A percentile compares a stretch with the other conserved stretches of the same genome.
phyloP scores from a whole-genome alignment of 1,140 invertebrate species.

The Hirudo medicinalis region DNA sequence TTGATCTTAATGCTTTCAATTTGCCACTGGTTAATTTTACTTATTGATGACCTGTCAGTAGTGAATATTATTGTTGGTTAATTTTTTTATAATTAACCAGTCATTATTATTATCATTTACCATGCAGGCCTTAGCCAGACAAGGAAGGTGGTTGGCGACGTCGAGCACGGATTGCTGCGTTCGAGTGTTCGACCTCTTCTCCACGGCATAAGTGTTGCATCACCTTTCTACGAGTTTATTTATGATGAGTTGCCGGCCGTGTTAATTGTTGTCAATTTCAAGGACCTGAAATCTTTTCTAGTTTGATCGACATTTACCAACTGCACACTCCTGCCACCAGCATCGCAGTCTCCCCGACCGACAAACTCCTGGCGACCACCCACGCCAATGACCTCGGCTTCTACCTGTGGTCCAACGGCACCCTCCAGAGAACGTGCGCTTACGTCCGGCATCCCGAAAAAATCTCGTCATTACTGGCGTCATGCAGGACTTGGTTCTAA shows the following conservation, averaged over 20 bases:
- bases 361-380: slow-evolving; percentile 73
- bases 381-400: slow-evolving; percentile 78
- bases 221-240: too few species aligned
- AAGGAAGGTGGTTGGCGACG: neutral
- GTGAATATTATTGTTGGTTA: too few species aligned
- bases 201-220: neutral
- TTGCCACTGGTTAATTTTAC: too few species aligned
- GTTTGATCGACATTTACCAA: slow-evolving; percentile 37
- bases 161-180: slow-evolving; percentile 9
- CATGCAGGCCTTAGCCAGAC: neutral
- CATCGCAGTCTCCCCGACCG: slow-evolving; percentile 72
- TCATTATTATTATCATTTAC: neutral
- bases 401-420: slow-evolving; percentile 83
- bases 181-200: neutral
- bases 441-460: too few species aligned
- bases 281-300: slow-evolving; percentile 23
- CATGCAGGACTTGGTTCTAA: too few species aligned
- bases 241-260: too few species aligned
- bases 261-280: too few species aligned
- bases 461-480: too few species aligned
- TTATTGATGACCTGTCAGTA: too few species aligned
- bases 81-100: neutral
- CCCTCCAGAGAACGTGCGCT: too few species aligned
- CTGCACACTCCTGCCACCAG: slow-evolving; percentile 48
- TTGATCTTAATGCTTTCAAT: too few species aligned